Percentiles rank a stretch among this genome's conserved stretches.
phyloP scores from a whole-genome alignment of 2,888 invertebrate species.

The Lacanobia wlatinum region DNA sequence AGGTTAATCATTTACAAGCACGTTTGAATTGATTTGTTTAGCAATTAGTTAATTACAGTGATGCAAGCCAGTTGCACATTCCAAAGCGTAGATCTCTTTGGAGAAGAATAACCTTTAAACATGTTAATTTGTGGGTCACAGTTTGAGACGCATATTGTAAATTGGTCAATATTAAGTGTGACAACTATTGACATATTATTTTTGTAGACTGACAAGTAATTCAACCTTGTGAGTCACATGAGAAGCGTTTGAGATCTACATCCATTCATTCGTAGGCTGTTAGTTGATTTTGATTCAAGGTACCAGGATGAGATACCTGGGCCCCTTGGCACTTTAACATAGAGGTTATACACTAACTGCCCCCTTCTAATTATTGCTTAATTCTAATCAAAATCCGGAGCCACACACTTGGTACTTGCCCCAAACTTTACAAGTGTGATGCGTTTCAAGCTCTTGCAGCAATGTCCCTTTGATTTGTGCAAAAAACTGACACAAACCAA shows the following conservation, averaged over 20 bases:
- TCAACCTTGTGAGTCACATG: not conserved
- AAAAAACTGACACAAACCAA: too few relatives aligned
- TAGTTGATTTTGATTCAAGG: too few relatives aligned
- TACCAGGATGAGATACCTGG: too few relatives aligned
- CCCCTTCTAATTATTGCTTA: too few relatives aligned
- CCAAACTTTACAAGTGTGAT: too few relatives aligned
- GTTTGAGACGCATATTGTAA: not conserved
- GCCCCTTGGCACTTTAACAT: too few relatives aligned
- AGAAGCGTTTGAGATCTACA: not conserved
- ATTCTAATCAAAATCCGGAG: too few relatives aligned
- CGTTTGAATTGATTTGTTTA: not conserved
- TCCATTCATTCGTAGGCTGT: too few relatives aligned
- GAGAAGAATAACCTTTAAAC: slow-evolving; percentile 5
- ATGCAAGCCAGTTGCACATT: not conserved
- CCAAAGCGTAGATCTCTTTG: not conserved
- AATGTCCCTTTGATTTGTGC: too few relatives aligned
- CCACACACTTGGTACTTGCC: too few relatives aligned
- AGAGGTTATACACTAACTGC: too few relatives aligned
- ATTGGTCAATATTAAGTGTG: slow-evolving; percentile 7
- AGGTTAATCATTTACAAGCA: not conserved
- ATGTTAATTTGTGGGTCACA: slow-evolving; percentile 22
- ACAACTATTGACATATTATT: slow-evolving; percentile 7
- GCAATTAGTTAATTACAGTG: not conserved
- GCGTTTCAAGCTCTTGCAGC: too few relatives aligned
- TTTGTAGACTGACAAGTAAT: not conserved